Base-by-base conservation (phyloP, 2,797 vertebrate genomes). In the Glyptemys insculpta region DNA sequence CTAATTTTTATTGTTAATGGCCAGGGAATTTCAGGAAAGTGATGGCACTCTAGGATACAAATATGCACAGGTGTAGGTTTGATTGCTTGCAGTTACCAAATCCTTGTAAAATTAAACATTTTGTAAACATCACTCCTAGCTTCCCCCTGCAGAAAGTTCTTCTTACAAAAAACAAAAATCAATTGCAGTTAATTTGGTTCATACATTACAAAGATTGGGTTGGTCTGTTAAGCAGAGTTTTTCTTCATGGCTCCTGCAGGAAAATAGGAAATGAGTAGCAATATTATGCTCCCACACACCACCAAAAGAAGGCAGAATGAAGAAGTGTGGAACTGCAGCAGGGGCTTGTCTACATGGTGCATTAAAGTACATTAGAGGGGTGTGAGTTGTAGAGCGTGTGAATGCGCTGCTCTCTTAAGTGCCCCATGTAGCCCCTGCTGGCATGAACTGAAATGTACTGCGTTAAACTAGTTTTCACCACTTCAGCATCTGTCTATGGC, bases 1-100 rank as follows among this genome's bases (percentile, higher is more conserved):
- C 41, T 83, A 83, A 91, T 85, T 93, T 88, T 41, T 54, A 44
- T 72, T 81, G 31, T 18, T 86, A 81, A 65, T 12, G 86, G 41
- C n/a, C 91, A 57, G 62, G 57, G 87, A 54, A 44, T 87, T 93
- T 79, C 49, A 68, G 0, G 49, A 47, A 31, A 78, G 44, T 78
- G 44, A 1, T 41, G 37, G 21, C 29, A 95, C 87, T 9, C 0
- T 15, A 88, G 93, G 89, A 88, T 16, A 88, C 2, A 41, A 83
- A 79, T 19, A 62, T 49, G 19, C 18, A 23, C 37, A 6, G 81
- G 23, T 68, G 23, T 59, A 68, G 52, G 41, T 16, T 81, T 93
- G 23, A 27, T 78, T 49, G 50, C 19, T 57, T 88, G 31, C n/a
- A 53, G 74, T 78, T 78, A 49, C 41, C 27, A 86, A 95, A 78